A percentile compares a stretch with the other conserved stretches of the same genome.
These are phyloP conservation scores for Smithornis capensis DNA, from an alignment of 2,113 vertebrate genomes.

Conservation along the genomic window DNA sequence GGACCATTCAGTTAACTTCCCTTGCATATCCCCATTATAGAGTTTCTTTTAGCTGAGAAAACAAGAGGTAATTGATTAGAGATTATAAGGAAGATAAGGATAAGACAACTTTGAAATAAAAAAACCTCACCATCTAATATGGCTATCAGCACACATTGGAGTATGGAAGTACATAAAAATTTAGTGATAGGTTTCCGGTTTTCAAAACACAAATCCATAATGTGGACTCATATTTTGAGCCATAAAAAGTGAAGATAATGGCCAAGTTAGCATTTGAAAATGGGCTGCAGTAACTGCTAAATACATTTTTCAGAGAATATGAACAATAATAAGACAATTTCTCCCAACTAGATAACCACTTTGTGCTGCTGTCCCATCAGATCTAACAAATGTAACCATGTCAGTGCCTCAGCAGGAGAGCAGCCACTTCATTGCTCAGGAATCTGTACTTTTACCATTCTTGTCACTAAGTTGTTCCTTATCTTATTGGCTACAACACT, in stretches of 20 bases:
- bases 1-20: background rate
- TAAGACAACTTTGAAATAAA: background rate
- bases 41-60: background rate
- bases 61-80: background rate
- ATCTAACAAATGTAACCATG: background rate
- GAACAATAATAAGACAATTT: slow-evolving; percentile 24
- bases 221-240: background rate
- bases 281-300: background rate
- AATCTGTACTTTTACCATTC: background rate
- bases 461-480: background rate
- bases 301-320: slow-evolving; percentile 22
- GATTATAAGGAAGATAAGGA: background rate
- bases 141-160: background rate
- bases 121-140: background rate
- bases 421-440: background rate
- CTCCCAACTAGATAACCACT: background rate
- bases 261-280: slow-evolving; percentile 40
- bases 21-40: background rate
- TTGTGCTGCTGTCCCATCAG: slow-evolving; percentile 3
- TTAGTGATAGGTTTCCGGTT: background rate
- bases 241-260: slow-evolving; percentile 35
- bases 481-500: background rate
- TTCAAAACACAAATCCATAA: slow-evolving; percentile 33
- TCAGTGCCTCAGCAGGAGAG: background rate
- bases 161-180: background rate